Evolutionary conservation across 1,140 invertebrate genomes (phyloP), one percentile per base, ranked within the genome.

Genomic region (Drosophila pectinifera): DNA sequence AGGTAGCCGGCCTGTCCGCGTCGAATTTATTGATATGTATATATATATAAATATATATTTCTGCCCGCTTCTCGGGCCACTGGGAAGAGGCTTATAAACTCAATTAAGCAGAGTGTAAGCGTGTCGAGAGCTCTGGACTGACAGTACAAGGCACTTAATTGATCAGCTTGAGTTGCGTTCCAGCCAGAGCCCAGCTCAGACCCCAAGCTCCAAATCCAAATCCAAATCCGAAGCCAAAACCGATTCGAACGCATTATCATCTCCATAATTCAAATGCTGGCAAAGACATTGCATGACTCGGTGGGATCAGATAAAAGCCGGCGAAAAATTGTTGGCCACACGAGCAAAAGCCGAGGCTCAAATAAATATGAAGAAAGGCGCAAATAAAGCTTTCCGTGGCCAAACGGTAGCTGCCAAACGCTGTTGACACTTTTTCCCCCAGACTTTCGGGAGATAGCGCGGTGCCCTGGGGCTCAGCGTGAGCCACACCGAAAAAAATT

Each of bases 181-280:
- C 63, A 26, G 42, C 34, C 68, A 57, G 63, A 51, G 38, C 45
- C 20, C 49, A 38, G 42, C 16, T 22, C 53, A 64, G 46, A 57
- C 45, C 53, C 41, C 24, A 42, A 67, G 42, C 8, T 6, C 45
- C 28, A n/a, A 68, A 77, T 45, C 18, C 31, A 16, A 61, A 61
- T 26, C 51, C 58, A 39, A 61, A 61, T 38, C n/a, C n/a, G n/a
- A n/a, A n/a, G n/a, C 48, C 58, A 65, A 76, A 77, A 86, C 68
- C 78, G 61, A 68, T 59, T 64, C 80, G 62, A 90, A 89, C 84
- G 84, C 84, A 89, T 89, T 89, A 89, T 89, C 84, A 89, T 90
- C 84, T 84, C 85, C 84, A 89, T 90, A 89, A 89, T 89, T 89
- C 84, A 89, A 89, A 89, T 73, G 73, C 63, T 74, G 65, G 62